Percentiles rank a stretch among this genome's conserved stretches.
These are phyloP conservation scores for Hapalemur alaotrensis DNA, from an alignment of 2,797 vertebrate genomes.

Conservation along the genomic window DNA sequence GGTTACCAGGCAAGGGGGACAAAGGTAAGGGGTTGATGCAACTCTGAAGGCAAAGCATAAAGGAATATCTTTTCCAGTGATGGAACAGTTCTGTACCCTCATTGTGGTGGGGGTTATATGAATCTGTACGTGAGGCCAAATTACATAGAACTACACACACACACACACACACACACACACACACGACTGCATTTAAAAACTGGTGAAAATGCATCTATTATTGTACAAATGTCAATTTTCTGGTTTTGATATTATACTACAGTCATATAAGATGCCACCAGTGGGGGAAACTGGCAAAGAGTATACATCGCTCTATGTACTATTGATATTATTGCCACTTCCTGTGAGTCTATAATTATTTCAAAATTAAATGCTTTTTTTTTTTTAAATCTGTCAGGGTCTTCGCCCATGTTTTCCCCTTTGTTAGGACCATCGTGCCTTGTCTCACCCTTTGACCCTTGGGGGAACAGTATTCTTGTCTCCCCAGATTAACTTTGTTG, in stretches of 20 bases:
- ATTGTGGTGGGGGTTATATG: not conserved
- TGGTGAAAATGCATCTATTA: not conserved
- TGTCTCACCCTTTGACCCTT: not conserved
- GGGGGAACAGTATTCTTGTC: not conserved
- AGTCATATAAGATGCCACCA: not conserved
- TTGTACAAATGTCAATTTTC: not conserved
- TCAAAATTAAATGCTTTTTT: not conserved
- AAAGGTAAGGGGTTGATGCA: not conserved
- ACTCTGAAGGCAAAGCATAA: not conserved
- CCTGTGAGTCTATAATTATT: not conserved
- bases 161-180: not conserved
- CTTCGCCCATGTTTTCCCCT: not conserved
- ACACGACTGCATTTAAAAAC: not conserved
- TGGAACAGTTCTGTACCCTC: not conserved
- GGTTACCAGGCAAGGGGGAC: not conserved
- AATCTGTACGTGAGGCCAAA: not conserved
- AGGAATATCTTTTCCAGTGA: not conserved
- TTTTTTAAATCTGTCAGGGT: rapidly evolving
- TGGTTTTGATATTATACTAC: not conserved
- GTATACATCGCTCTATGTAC: not conserved
- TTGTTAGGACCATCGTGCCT: not conserved
- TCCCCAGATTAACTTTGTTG: not conserved
- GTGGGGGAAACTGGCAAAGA: not conserved
- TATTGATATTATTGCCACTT: not conserved
- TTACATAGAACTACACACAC: not conserved